Evolutionary conservation across 2,113 vertebrate species (phyloP), one percentile per base, ranked within the genome.

Genomic region (Chionomys nivalis): DNA sequence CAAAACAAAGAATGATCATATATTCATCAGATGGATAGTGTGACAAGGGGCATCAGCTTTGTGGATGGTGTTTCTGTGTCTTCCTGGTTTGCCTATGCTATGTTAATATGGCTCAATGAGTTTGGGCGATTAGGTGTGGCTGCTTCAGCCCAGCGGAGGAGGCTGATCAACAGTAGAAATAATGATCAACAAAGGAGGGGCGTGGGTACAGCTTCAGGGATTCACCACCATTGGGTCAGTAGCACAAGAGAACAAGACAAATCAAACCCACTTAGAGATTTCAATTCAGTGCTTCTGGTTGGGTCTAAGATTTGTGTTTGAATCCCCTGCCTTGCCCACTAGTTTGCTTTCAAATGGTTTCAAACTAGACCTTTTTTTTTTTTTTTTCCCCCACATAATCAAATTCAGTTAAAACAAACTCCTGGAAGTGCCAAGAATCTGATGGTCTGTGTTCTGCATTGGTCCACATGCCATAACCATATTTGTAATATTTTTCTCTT

Each of bases 11-110:
- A 82, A 66, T 49, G 49, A 61, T 9, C 0, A 44, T 55, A 47
- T 89, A 94, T 68, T 97, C 68, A 95, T 90, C 82, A 86, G 89
- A 58, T 52, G 63, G 47, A 31, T 39, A 87, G 14, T 79, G 5
- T 83, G 42, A 61, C 36, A 26, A 44, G 36, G 39, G 44, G 21
- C 61, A 61, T n/a, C 44, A 72, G 77, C 31, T 4, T 82, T 65
- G 61, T 39, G 58, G 21, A 47, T 78, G 14, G 58, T 36, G 42
- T 85, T 82, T 93, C 58, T 13, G 5, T 33, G 24, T 72, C 44
- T 16, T 89, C 73, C 9, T n/a, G 21, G 76, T 87, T 95, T n/a
- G 36, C 28, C 8, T 14, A 2, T 44, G 24, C 28, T 72, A 13
- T 36, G 61, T 87, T 89, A 16, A 61, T 66, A 76, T 4, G 28